Percentiles rank a stretch among this genome's conserved stretches.
Conservation (phyloP, 2,797 vertebrate species). For the Peromyscus melanophrys region DNA sequence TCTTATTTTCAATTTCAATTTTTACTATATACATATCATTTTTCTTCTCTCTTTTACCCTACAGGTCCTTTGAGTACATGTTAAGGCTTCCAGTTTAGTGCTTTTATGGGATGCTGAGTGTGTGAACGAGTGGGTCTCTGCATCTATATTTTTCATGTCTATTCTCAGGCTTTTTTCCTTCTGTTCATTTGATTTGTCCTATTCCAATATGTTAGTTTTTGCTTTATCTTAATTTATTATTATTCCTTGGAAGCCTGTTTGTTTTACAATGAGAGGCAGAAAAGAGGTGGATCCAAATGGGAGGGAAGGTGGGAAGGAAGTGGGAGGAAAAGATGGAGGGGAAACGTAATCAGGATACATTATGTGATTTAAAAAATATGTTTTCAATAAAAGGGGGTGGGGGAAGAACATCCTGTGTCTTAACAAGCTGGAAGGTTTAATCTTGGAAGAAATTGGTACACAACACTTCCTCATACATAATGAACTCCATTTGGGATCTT, state of each 20-base stretch:
- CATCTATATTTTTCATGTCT: neutral
- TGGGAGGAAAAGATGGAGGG: neutral
- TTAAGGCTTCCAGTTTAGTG: no score
- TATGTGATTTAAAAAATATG: neutral
- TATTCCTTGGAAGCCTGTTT: neutral
- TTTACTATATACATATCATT: neutral
- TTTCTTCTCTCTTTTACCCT: no score
- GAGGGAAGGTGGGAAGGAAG: neutral
- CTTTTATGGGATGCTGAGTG: neutral
- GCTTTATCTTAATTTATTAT: neutral
- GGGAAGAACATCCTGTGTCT: neutral
- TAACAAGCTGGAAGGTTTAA: neutral
- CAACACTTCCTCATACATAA: neutral
- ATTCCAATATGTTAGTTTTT: neutral
- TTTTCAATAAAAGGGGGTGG: neutral
- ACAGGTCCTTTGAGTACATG: neutral
- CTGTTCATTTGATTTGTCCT: neutral
- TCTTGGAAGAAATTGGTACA: neutral
- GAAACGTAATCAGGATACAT: neutral
- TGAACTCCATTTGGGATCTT: neutral
- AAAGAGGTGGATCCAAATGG: neutral
- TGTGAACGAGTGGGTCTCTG: neutral
- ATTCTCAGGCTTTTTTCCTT: no score
- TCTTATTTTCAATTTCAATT: neutral
- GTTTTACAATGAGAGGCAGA: neutral